Base-by-base conservation (phyloP, 2,797 vertebrate genomes). In the Phylloscopus collybita region DNA sequence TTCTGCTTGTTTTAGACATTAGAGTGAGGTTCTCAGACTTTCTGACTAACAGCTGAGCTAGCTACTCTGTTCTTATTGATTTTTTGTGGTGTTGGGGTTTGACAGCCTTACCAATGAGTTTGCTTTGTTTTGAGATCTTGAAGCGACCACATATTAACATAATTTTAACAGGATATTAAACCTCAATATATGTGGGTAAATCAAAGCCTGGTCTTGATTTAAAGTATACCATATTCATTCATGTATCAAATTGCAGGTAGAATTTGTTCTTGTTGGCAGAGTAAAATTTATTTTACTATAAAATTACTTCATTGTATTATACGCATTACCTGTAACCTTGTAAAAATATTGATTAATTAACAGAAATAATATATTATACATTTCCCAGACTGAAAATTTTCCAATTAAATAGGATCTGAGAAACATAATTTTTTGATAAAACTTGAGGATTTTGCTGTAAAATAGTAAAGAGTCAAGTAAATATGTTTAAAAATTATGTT, bases 1-100 rank as follows among this genome's bases (percentile, higher is more conserved):
- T 75, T 88, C 20, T 71, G 22, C 7, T 72, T 3, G 5, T 25
- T 86, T 67, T n/a, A 18, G 18, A 36, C 8, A 38, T 44, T 53
- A 27, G 13, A 49, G 12, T 16, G 22, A 85, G 14, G 12, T 80
- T 29, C 15, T 57, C 23, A 27, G 5, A 16, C 30, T 74, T 84
- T 84, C 57, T 83, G 29, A 54, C 70, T 74, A 79, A 34, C 9
- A 79, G 19, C 11, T 22, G 20, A 81, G 50, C 50, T 29, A 62
- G 19, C 1, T 66, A 29, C 8, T 3, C 0, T 11, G 1, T n/a
- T 80, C 13, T 72, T 17, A 47, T 3, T 38, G 13, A 13, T 47
- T 20, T 18, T 25, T 34, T 25, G 1, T 61, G 18, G 4, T 71
- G 7, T 27, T 83, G 21, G 11, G 1, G 9, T 60, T 83, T 65